Base-by-base conservation (phyloP, 2,797 vertebrate species). In the Myioborus miniatus region DNA sequence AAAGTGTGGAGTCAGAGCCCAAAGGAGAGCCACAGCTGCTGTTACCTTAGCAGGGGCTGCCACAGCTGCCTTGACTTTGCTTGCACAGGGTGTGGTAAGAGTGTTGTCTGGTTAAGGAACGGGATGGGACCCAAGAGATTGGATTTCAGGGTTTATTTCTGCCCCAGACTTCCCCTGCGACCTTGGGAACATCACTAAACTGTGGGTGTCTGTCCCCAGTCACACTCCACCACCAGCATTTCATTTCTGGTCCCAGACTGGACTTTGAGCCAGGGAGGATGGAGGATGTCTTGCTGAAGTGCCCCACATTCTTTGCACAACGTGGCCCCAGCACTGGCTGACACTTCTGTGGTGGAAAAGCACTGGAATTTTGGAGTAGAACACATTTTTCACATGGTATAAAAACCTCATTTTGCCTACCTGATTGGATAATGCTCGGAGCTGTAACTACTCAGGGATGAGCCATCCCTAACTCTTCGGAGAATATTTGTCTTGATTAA, bases 271-370 rank as follows among this genome's bases (percentile, higher is more conserved):
- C 22, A 37, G 53, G 18, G 6, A 36, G 44, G 30, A 47, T 3
- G 16, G 37, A 60, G 50, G 12, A 32, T 1, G 2, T 23, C 46
- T 37, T 44, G 39, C 67, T 75, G 1, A 50, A 67, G 58, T 46
- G 55, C 6, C 16, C 34, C 47, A 41, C 24, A 3, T 11, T 30
- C 32, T 67, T 58, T 27, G 32, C 24, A 83, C 24, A 67, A 10
- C 0, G 0, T 1, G 9, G 32, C 22, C 41, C 37, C 59, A 43
- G 22, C 0, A 0, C 1, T 47, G 83, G 16, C 49, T 68, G 71
- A 49, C 37, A 69, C 34, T 39, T 68, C 50, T 0, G 3, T 15
- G 32, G 27, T 43, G 20, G 44, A 80, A 87, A 87, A 21, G 36
- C n/a, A 29, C 34, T 16, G 63, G 39, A 43, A 47, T 88, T 83